Evolutionary conservation across 1,140 invertebrate genomes (phyloP), one percentile per base, ranked within the genome.

Genomic region (Phocides pigmalion): DNA sequence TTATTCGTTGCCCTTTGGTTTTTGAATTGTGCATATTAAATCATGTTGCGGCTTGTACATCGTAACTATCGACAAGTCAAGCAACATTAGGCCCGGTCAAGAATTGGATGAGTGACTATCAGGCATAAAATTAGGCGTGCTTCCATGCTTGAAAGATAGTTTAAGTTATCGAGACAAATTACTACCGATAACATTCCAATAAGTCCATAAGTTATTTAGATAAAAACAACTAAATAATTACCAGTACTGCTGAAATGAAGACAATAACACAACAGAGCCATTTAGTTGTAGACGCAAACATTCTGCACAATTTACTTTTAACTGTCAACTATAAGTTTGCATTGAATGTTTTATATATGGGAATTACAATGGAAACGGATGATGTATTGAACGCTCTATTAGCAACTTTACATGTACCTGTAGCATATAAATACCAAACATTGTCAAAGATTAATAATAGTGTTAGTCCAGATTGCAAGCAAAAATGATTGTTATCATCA

Each of bases 371-470:
- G 4, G n/a, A n/a, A n/a, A n/a, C n/a, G n/a, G 8, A 22, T 53
- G 50, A 53, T n/a, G 14, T 35, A 53, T 19, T 37, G 32, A 19
- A 11, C 3, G 11, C 16, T 41, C 35, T 53, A 39, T 53, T 53
- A 53, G n/a, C 32, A 41, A 0, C 35, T 53, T 53, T 53, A n/a
- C n/a, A n/a, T n/a, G n/a, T n/a, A n/a, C n/a, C n/a, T n/a, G n/a
- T n/a, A n/a, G n/a, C 9, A 28, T 28, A 39, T 12, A 51, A 20
- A 8, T 28, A 28, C 25, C 3, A 8, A 53, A 37, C 50, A 22
- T 41, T 41, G 25, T 39, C 17, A 22, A n/a, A 39, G 2, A 54
- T 41, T 3, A 41, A 14, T 6, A 14, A 14, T 25, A 22, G 19
- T 3, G 9, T 12, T 37, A 12, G 11, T 41, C 6, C 1, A 6